Base-by-base conservation (phyloP, 1,140 invertebrate genomes). In the Formica selysi region DNA sequence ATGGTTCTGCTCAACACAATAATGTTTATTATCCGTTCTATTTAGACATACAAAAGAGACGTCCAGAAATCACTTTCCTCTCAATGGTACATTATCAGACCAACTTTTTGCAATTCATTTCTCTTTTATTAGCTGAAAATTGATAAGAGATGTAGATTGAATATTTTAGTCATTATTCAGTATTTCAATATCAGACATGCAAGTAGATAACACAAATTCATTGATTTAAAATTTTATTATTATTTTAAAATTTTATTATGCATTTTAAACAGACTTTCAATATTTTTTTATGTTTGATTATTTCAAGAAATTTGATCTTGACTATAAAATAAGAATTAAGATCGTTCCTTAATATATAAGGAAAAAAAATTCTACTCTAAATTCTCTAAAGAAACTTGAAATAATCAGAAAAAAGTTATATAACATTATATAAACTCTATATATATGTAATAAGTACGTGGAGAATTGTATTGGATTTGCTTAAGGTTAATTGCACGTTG, bases 391-490 rank as follows among this genome's bases (percentile, higher is more conserved):
- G 7, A 10, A 41, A 54, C 41, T 26, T 19, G 8, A 19, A 70
- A 80, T 70, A 57, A 57, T 41, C 16, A 29, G 36, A 7, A 68
- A 57, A 57, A 41, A 11, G 8, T 41, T n/a, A 7, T 8, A 16
- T 41, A 36, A 68, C 62, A 67, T 65, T 79, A 29, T 19, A 2
- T 79, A 65, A 79, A 79, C 32, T 79, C 19, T 54, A 13, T 54
- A 22, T 22, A 22, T 22, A 54, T 54, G 19, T 44, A 64, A 51
- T 36, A 36, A 67, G 54, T 48, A 68, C 44, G 32, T 22, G 13
- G 64, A 38, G 62, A 41, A 80, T 70, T 80, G 48, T 70, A 80
- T 70, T 70, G 78, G 48, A 80, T 80, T 80, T 80, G 22, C 32
- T 44, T 70, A 10, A 68, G 32, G 32, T 80, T 80, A 70, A 80